Evolutionary conservation across 2,888 invertebrate genomes (phyloP), one percentile per base, ranked within the genome.

Genomic region (Drosophila nigricruria): DNA sequence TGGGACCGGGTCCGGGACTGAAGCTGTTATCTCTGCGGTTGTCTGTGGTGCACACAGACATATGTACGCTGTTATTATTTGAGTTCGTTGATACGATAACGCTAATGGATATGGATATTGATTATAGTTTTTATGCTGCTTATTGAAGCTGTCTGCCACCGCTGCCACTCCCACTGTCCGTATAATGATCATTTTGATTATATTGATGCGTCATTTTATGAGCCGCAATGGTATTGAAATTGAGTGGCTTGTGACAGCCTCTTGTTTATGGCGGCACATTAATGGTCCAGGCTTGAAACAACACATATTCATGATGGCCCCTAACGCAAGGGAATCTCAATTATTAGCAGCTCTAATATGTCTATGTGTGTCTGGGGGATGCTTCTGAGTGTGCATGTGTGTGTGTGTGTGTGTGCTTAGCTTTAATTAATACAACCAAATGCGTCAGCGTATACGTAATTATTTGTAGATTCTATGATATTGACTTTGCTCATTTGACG

Each of bases 81-180:
- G 89, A 89, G 82, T 84, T 87, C 84, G 79, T 68, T 83, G 89
- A 89, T 87, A 89, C 88, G 86, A 89, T 87, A 87, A 89, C 82
- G 86, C 88, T 87, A 87, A 87, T 87, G 86, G 88, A 89, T 87
- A 87, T 87, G 86, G 90, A 89, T 87, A 87, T 89, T 87, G 86
- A 86, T 86, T 86, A 88, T 86, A 89, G 86, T 89, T 89, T 86
- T 88, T 89, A 88, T 89, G 89, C 79, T 71, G 63, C 70, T 79
- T 52, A 70, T 23, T 67, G 62, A 20, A 27, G 61, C 32, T 38
- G 52, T 43, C 59, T 12, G 34, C 1, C 14, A 14, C 5, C n/a
- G 20, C 60, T 58, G 23, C 43, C 49, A 49, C 49, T 5, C 18
- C 18, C 30, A 32, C 49, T 58, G 50, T 52, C 53, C 70, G 43